These are phyloP conservation scores for Yasuhikotakia modesta DNA, from an alignment of 2,797 vertebrate genomes.

Conservation along the genomic window DNA sequence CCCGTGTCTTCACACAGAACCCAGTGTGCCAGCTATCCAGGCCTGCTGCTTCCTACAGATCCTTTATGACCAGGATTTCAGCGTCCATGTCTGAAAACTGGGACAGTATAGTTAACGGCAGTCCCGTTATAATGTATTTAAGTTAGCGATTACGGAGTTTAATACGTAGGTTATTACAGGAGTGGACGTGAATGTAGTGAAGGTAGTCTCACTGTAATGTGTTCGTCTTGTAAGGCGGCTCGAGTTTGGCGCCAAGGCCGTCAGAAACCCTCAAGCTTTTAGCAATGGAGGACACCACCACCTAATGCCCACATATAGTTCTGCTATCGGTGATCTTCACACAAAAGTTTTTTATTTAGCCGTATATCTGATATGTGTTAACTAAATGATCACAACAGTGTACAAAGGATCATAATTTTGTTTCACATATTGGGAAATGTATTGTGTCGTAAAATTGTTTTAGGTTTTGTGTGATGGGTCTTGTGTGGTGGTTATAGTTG, in stretches of 20 bases:
- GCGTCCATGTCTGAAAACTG: background rate
- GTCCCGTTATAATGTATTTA: background rate
- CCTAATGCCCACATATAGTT: background rate
- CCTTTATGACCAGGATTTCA: background rate
- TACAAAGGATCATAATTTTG: background rate
- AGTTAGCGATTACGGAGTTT: background rate
- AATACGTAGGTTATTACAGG: conserved; percentile 58
- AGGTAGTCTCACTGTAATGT: conserved; percentile 26
- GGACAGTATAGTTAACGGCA: background rate
- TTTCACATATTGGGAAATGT: no score
- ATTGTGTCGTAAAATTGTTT: background rate
- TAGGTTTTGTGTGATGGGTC: no score
- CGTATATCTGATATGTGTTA: no score
- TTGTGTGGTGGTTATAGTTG: background rate
- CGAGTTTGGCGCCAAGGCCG: conserved; percentile 78
- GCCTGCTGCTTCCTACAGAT: conserved; percentile 66
- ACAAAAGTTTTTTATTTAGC: no score
- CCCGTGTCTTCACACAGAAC: no score
- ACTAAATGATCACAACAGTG: background rate
- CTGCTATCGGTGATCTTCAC: no score
- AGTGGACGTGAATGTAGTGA: conserved; percentile 64
- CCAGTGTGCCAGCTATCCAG: conserved; percentile 69
- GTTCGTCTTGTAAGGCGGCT: conserved; percentile 52
- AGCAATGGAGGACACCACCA: conserved; percentile 32
- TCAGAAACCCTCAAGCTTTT: no score